Conservation (phyloP, 2,888 invertebrate genomes). For the Drosophila nr. perissopoda region DNA sequence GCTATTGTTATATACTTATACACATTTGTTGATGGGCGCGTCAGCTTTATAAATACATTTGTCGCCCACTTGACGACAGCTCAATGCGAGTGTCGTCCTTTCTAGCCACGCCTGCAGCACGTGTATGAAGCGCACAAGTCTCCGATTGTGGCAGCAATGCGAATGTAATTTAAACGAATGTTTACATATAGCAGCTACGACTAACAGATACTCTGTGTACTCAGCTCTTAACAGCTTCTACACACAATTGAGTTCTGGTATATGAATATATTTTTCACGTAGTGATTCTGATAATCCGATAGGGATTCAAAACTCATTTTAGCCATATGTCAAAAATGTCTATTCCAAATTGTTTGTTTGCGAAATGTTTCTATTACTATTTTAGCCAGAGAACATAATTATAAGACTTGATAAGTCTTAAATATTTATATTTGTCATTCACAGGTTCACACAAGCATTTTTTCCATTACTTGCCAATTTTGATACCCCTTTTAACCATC, state of each 20-base stretch:
- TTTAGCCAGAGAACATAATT: background rate
- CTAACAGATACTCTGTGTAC: background rate
- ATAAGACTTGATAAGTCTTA: background rate
- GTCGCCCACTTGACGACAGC: slow-evolving; percentile 32
- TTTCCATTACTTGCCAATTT: background rate
- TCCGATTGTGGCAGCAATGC: slow-evolving; percentile 13
- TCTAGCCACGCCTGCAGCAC: slow-evolving; percentile 46
- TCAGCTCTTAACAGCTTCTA: background rate
- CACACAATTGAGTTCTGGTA: background rate
- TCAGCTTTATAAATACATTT: slow-evolving; percentile 24
- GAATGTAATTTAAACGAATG: slow-evolving; percentile 14
- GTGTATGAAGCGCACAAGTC: slow-evolving; percentile 29
- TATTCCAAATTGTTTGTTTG: background rate
- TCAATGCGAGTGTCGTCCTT: slow-evolving; percentile 12
- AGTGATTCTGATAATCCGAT: background rate
- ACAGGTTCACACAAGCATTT: background rate
- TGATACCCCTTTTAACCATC: background rate
- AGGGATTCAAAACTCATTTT: background rate
- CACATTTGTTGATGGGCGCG: slow-evolving; percentile 35
- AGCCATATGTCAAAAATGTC: background rate
- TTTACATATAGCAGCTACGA: background rate
- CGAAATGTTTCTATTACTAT: background rate
- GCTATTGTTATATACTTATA: slow-evolving; percentile 40
- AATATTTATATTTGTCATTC: background rate
- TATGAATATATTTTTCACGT: background rate